phyloP scores from a whole-genome alignment of 1,140 invertebrate genomes.

The Parapsyche elsis region DNA sequence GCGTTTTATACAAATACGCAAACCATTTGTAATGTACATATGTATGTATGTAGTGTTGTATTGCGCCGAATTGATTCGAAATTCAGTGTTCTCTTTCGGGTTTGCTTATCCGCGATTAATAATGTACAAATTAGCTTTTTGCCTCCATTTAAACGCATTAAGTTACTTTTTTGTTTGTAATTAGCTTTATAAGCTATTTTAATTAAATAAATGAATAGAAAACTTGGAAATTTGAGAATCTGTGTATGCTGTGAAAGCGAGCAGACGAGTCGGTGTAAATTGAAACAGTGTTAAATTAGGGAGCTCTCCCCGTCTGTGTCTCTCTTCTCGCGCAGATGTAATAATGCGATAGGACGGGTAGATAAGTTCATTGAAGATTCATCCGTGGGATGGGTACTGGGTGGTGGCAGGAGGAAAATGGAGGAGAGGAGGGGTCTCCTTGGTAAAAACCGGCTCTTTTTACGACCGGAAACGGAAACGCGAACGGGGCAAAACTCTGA shows the following conservation, averaged over 20 bases:
- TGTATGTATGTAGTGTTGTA: too few species aligned
- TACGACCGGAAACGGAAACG: constrained; percentile 33
- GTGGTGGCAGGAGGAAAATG: neutral
- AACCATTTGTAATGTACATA: too few species aligned
- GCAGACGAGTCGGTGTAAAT: constrained; percentile 50
- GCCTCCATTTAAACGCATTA: too few species aligned
- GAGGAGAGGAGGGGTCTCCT: neutral
- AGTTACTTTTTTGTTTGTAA: too few species aligned
- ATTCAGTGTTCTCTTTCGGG: too few species aligned
- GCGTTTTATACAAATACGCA: too few species aligned
- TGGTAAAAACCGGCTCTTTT: neutral
- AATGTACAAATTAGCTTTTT: too few species aligned
- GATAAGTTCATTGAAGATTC: constrained; percentile 51
- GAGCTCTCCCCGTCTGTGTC: constrained; percentile 42
- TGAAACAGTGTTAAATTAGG: constrained; percentile 56
- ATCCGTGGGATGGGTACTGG: neutral
- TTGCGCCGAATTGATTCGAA: too few species aligned
- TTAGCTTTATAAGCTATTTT: too few species aligned
- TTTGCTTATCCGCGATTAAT: too few species aligned
- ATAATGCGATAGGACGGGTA: constrained; percentile 48
- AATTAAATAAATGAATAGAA: neutral
- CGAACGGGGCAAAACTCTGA: neutral
- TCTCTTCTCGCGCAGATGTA: constrained; percentile 45
- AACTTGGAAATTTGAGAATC: neutral
- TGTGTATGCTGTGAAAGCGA: neutral